These are phyloP conservation scores for Brenthis hecate DNA, from an alignment of 2,888 invertebrate genomes.

Conservation along the genomic window DNA sequence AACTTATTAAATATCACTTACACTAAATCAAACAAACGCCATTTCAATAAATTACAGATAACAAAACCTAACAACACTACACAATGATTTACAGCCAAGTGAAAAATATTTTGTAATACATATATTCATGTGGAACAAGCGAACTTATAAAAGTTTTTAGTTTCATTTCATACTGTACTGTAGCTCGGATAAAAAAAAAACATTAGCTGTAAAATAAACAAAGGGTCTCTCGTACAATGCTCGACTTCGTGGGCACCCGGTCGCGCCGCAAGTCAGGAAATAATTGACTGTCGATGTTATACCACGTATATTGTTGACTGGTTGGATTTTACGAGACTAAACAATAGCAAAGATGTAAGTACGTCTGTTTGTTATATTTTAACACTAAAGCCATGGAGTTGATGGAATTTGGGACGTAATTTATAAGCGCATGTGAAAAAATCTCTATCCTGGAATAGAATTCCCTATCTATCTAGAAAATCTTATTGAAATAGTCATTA, in stretches of 20 bases:
- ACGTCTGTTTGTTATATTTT: no score
- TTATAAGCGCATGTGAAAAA: no score
- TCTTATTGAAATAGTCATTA: no score
- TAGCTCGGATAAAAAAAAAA: background rate
- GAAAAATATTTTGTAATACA: background rate
- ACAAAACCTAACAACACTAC: background rate
- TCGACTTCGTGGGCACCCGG: background rate
- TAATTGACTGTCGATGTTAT: conserved; percentile 26
- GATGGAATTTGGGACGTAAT: no score
- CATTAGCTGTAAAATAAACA: conserved; percentile 9
- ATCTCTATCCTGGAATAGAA: no score
- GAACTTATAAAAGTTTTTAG: background rate
- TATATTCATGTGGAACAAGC: background rate
- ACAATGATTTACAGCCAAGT: background rate
- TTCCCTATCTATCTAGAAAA: no score
- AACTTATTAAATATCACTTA: no score
- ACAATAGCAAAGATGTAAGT: no score
- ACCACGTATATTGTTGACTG: conserved; percentile 3
- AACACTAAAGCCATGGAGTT: no score
- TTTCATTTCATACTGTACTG: conserved; percentile 4
- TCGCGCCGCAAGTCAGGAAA: conserved; percentile 23
- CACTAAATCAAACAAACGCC: no score
- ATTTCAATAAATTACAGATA: no score
- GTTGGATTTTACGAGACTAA: background rate
- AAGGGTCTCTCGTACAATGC: conserved; percentile 3